Base-by-base conservation (phyloP, 1,140 invertebrate genomes). In the Oryzaephilus surinamensis region DNA sequence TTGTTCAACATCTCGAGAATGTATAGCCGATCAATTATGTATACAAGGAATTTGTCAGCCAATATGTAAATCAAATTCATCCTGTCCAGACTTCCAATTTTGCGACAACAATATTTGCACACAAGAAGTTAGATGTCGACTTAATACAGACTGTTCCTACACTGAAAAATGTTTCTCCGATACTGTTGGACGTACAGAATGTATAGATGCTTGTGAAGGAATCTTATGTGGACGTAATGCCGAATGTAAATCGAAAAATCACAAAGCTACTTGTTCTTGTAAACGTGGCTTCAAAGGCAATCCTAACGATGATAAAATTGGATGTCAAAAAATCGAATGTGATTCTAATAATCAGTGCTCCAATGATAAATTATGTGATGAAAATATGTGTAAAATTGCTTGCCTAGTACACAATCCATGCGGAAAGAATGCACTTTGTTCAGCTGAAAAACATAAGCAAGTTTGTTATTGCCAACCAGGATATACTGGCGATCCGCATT, bases 391-490 rank as follows among this genome's bases (percentile, higher is more conserved):
- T 59, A 81, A 84, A 66, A 84, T 87, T 42, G 83, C 84, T 16
- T 93, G 89, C 58, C 65, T 86, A 4, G 72, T 76, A 0, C 63
- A 77, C 11, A 85, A 89, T 65, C 76, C 81, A 11, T 92, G 87
- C 50, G 85, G 84, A 6, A 70, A 76, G 12, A 89, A 91, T 62
- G 79, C 87, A 0, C 64, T 91, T 12, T 91, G 86, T 58, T 79
- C 84, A 12, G 79, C 83, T 1, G 78, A 87, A 58, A 75, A 77
- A 50, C 84, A 89, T 52, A 66, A 68, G 43, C 75, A 76, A 54
- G 56, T 74, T 1, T 92, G 87, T 52, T 77, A 81, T 48, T 92
- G 87, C 60, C 84, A 86, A 58, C 84, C 86, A 10, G 87, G 87
- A 1, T 90, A 78, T 52, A 86, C 83, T 6, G 86, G 86, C 7